phyloP scores from a whole-genome alignment of 2,797 vertebrate species.

The Pachyuromys duprasi region DNA sequence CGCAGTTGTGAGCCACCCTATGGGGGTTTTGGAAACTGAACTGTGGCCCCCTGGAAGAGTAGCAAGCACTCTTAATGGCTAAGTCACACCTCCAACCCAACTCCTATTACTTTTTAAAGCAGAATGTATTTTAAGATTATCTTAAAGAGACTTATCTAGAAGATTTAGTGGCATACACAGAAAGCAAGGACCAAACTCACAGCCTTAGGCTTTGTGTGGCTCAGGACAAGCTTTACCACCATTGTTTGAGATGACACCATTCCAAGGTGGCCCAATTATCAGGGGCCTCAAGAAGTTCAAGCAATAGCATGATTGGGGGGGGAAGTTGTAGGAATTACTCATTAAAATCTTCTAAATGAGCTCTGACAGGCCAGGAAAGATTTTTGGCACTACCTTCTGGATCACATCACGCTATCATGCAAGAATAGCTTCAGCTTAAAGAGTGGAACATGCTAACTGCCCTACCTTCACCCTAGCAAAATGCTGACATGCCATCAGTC shows the following conservation, averaged over 20 bases:
- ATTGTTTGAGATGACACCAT: neutral
- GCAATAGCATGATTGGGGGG: neutral
- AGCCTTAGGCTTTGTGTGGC: neutral
- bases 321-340: constrained; percentile 34
- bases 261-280: neutral
- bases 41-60: neutral
- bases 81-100: neutral
- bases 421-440: constrained; percentile 59
- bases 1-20: neutral
- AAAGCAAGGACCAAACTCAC: neutral
- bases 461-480: constrained; percentile 63
- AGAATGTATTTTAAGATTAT: constrained; percentile 29
- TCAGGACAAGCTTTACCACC: neutral
- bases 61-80: too few species aligned
- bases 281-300: constrained; percentile 38
- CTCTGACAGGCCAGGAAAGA: constrained; percentile 34
- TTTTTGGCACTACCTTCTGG: neutral
- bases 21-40: neutral
- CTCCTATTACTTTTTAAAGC: neutral
- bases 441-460: constrained; percentile 23
- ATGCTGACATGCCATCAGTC: constrained; percentile 56
- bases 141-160: constrained; percentile 28
- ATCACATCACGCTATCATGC: neutral
- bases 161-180: constrained; percentile 10
- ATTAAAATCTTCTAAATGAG: constrained; percentile 66